A percentile compares a stretch with the other conserved stretches of the same genome.
Evolutionary conservation across 1,140 invertebrate genomes (phyloP).

Genomic region (Caerostris extrusa): DNA sequence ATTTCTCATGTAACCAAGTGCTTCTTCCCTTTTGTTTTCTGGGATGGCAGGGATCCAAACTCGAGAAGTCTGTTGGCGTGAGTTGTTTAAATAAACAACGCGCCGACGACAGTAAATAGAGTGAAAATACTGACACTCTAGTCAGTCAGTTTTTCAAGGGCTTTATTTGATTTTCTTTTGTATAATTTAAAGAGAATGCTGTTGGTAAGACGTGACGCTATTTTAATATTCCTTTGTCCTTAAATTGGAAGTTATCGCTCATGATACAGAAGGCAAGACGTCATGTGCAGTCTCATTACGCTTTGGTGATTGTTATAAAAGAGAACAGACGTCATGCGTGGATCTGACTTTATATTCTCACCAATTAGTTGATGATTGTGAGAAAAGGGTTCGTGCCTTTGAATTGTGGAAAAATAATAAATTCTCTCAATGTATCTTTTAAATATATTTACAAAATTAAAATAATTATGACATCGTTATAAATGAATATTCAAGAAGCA

Average conservation of each 20-base stretch:
- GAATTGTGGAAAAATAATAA: too few relatives aligned
- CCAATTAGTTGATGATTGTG: too few relatives aligned
- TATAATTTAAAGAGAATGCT: neutral
- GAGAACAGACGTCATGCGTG: too few relatives aligned
- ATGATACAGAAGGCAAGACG: too few relatives aligned
- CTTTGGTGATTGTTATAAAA: too few relatives aligned
- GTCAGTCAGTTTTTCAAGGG: neutral
- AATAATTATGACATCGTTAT: too few relatives aligned
- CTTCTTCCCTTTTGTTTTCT: neutral
- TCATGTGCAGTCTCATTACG: too few relatives aligned
- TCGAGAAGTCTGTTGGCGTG: neutral
- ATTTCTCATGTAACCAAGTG: neutral
- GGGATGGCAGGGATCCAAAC: neutral
- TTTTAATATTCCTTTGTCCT: neutral
- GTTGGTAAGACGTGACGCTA: neutral
- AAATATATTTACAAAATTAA: too few relatives aligned
- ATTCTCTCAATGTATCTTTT: too few relatives aligned
- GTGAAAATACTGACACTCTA: neutral
- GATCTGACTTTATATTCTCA: too few relatives aligned
- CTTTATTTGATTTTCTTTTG: neutral
- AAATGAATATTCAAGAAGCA: too few relatives aligned
- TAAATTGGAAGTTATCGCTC: neutral
- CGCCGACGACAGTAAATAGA: neutral
- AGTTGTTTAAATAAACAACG: conserved; percentile 17
- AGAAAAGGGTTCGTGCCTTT: too few relatives aligned